Evolutionary conservation across 2,797 vertebrate species (phyloP), one percentile per base, ranked within the genome.

Genomic region (Dendrocincla tyrannina): DNA sequence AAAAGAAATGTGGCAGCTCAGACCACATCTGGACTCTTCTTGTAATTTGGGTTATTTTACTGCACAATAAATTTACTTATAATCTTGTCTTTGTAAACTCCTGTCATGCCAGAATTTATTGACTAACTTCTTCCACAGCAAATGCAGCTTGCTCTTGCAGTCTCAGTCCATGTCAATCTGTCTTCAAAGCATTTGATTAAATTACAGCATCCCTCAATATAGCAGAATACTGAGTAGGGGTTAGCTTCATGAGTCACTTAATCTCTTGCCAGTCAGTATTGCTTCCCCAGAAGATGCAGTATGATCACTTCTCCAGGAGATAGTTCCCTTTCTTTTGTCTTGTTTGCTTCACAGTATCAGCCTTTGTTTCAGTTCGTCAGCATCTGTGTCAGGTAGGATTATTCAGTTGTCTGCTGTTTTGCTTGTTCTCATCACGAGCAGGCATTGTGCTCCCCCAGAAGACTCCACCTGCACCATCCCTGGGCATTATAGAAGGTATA

Each of bases 281-380:
- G 86, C 83, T 90, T 78, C 44, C 60, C 6, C 60, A 86, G 79
- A 79, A 75, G 44, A 46, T 80, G 66, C 0, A 0, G 50, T 53
- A 33, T 41, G 84, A 79, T 95, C 44, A 7, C 64, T 89, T 85
- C 70, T 89, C 42, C 63, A 62, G 68, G 56, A 93, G 58, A 59
- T 52, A 4, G 10, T 93, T 95, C 70, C 66, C 19, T 93, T 79
- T 64, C 94, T 94, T 96, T 92, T 91, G 88, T 93, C 74, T 83
- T 76, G 80, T 91, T 94, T 89, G 47, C 58, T 85, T 24, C 75
- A 78, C 84, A 20, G 63, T 52, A 86, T 85, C 91, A 83, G 50
- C 89, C 89, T 94, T 91, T 94, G 91, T 95, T 83, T 95, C 39
- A 6, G 19, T 94, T 91, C 85, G 86, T 93, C 90, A 50, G 84